Percentiles rank a stretch among this genome's conserved stretches.
Conservation (phyloP, 2,797 vertebrate species). For the Cygnus olor region DNA sequence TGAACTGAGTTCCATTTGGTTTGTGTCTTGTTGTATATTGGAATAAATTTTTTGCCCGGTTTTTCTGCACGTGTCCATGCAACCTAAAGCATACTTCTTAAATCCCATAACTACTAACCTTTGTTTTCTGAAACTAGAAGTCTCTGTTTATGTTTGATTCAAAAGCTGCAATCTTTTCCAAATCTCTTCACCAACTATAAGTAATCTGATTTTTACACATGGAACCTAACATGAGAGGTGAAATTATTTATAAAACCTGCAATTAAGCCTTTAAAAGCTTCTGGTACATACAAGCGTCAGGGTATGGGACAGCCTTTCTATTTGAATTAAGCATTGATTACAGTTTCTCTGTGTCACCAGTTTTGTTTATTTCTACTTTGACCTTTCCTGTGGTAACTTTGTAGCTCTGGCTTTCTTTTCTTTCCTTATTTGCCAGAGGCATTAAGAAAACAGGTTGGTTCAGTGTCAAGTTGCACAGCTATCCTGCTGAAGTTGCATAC, state of each 20-base stretch:
- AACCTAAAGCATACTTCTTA: background rate
- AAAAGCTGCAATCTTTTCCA: background rate
- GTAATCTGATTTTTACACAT: background rate
- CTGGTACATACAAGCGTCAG: background rate
- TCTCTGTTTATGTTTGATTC: background rate
- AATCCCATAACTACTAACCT: background rate
- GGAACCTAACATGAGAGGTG: background rate
- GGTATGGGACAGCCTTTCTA: background rate
- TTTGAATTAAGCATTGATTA: background rate
- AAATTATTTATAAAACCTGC: too few relatives aligned
- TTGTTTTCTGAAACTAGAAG: background rate
- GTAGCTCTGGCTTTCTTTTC: background rate
- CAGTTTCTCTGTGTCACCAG: background rate
- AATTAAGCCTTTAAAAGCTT: background rate
- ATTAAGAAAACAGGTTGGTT: background rate
- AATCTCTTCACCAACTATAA: background rate
- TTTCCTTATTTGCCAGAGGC: background rate
- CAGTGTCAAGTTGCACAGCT: background rate
- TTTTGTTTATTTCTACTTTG: background rate
- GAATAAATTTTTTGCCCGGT: background rate
- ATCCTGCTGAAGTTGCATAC: background rate
- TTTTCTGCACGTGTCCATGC: background rate
- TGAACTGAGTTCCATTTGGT: background rate
- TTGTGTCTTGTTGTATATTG: background rate
- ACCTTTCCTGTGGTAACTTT: background rate